Evolutionary conservation across 2,797 vertebrate species (phyloP).

Genomic region (Pangasius macronema): DNA sequence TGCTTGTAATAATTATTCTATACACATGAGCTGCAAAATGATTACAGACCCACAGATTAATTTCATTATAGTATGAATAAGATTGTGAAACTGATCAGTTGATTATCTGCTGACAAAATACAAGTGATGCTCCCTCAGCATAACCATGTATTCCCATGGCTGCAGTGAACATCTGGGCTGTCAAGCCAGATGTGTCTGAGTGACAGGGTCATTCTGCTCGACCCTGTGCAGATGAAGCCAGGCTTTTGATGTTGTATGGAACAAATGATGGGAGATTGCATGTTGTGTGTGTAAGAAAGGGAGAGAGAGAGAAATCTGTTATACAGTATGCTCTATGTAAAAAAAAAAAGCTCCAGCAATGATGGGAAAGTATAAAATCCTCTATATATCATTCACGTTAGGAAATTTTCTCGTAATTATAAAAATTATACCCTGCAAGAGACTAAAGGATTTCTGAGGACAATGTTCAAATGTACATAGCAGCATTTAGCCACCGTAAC

Average conservation of each 20-base stretch:
- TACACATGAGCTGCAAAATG: not conserved
- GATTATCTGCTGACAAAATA: constrained; percentile 33
- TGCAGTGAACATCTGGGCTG: constrained; percentile 55
- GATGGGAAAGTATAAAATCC: not conserved
- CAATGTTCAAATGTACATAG: not conserved
- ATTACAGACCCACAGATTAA: not conserved
- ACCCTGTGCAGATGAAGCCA: constrained; percentile 38
- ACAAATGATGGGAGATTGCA: constrained; percentile 21
- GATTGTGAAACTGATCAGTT: constrained; percentile 67
- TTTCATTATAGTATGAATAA: constrained; percentile 61
- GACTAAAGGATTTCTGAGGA: not conserved
- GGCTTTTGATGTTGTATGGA: constrained; percentile 48
- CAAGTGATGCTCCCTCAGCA: constrained; percentile 42
- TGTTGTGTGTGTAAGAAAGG: not conserved
- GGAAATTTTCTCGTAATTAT: not conserved
- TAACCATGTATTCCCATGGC: constrained; percentile 44
- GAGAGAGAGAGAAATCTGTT: not conserved
- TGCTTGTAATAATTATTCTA: not conserved
- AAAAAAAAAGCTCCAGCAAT: not conserved
- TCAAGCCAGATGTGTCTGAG: constrained; percentile 61
- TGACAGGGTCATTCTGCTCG: constrained; percentile 55
- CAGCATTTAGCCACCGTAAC: not conserved
- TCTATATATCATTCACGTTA: not conserved
- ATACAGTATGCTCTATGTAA: not conserved
- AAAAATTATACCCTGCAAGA: not conserved